These are phyloP conservation scores for Osmerus eperlanus DNA, from an alignment of 2,113 vertebrate genomes.

Conservation along the genomic window DNA sequence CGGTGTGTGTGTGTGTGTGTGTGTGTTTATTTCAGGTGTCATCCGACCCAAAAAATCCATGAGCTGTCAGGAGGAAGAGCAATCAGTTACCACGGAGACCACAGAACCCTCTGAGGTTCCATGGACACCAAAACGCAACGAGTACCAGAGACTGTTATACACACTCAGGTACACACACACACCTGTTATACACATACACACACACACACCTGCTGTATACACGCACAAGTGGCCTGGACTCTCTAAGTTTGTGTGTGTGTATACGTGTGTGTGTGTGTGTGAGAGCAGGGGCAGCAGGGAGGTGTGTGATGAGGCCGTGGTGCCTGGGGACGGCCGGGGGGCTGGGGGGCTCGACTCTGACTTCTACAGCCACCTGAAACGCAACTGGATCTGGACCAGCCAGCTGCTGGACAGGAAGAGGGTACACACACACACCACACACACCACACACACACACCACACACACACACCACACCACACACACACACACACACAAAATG, in stretches of 20 bases:
- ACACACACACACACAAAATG: not conserved
- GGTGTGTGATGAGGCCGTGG: conserved; percentile 78
- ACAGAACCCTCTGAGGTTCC: not conserved
- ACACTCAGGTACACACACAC: conserved; percentile 56
- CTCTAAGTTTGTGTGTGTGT: not conserved
- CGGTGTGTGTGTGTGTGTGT: not conserved
- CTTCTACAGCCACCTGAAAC: conserved; percentile 90
- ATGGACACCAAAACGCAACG: conserved; percentile 39
- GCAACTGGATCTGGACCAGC: conserved; percentile 97
- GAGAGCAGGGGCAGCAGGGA: conserved; percentile 78
- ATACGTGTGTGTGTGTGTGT: not conserved
- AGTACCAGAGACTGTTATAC: conserved; percentile 44
- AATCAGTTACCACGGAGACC: no score
- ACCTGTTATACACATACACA: no score
- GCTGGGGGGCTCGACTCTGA: conserved; percentile 90
- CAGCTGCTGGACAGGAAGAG: conserved; percentile 78
- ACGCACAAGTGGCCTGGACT: no score
- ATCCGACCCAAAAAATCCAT: conserved; percentile 43
- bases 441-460: not conserved
- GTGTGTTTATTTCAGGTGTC: conserved; percentile 43
- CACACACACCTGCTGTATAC: no score
- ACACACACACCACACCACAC: not conserved
- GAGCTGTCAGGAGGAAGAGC: conserved; percentile 8
- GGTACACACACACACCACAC: conserved; percentile 57
- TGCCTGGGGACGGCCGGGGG: conserved; percentile 87